Conservation (phyloP, 2,888 invertebrate genomes). For the Drosophila prostipennis region DNA sequence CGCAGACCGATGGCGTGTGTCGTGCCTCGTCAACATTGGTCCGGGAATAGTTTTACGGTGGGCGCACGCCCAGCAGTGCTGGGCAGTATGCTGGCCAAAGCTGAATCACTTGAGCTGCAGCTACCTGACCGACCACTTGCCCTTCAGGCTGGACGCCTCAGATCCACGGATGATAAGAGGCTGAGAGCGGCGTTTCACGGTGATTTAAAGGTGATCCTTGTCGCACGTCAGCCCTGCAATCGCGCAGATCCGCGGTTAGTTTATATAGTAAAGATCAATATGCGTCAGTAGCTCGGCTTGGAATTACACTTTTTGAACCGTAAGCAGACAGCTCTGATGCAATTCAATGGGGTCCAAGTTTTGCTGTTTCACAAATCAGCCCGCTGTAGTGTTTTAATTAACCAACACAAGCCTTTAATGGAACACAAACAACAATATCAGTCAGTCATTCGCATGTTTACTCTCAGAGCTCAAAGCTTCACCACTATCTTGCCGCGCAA, state of each 20-base stretch:
- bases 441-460: neutral
- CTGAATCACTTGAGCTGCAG: constrained; percentile 12
- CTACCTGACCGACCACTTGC: constrained; percentile 37
- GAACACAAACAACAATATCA: constrained; percentile 13
- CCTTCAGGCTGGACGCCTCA: constrained; percentile 46
- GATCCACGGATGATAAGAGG: constrained; percentile 51
- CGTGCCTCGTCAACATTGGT: constrained; percentile 13
- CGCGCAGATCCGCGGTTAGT: constrained; percentile 23
- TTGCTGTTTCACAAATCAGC: neutral
- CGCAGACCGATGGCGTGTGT: constrained; percentile 49
- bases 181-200: constrained; percentile 59
- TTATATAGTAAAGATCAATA: constrained; percentile 26
- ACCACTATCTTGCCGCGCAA: constrained; percentile 92
- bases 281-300: constrained; percentile 36
- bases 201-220: constrained; percentile 71
- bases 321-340: constrained; percentile 21
- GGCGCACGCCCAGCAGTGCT: constrained; percentile 15
- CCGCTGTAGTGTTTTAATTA: constrained; percentile 8
- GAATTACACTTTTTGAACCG: constrained; percentile 28
- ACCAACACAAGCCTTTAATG: constrained; percentile 9
- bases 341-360: constrained; percentile 27
- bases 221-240: constrained; percentile 13
- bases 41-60: constrained; percentile 12
- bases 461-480: constrained; percentile 81
- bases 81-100: constrained; percentile 4